Evolutionary conservation across 2,888 invertebrate species (phyloP).

Genomic region (Polietes domitor): DNA sequence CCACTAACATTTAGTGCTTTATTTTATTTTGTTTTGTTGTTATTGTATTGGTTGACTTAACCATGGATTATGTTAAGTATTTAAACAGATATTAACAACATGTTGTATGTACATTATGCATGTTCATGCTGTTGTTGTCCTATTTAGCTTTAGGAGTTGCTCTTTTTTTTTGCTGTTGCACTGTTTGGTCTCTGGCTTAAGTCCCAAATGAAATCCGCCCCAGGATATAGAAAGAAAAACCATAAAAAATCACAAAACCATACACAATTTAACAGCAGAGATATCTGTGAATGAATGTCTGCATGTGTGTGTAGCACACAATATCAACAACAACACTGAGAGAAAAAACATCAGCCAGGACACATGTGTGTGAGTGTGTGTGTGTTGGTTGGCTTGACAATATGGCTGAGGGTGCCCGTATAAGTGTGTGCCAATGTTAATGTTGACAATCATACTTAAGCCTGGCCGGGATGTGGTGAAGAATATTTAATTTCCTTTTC

Average conservation of each 20-base stretch:
- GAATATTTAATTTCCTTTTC: constrained; percentile 58
- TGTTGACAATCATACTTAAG: constrained; percentile 55
- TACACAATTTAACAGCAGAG: background rate
- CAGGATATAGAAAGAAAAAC: background rate
- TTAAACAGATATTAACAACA: constrained; percentile 58
- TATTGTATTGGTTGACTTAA: constrained; percentile 22
- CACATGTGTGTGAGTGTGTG: background rate
- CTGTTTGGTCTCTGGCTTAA: background rate
- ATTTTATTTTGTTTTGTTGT: no score
- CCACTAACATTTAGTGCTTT: no score
- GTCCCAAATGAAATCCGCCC: background rate
- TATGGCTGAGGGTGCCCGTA: background rate
- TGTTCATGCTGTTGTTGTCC: background rate
- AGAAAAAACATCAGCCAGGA: background rate
- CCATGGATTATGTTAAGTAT: constrained; percentile 59
- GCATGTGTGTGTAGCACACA: background rate
- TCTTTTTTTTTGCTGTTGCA: background rate
- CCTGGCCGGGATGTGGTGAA: constrained; percentile 49
- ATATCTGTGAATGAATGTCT: background rate
- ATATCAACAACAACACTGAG: background rate
- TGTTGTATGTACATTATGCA: constrained; percentile 7
- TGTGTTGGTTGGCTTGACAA: background rate
- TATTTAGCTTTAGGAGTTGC: background rate
- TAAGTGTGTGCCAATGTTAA: constrained; percentile 30
- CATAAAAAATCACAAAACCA: constrained; percentile 25